Evolutionary conservation across 2,888 invertebrate genomes (phyloP).

Genomic region (Phaedon cochleariae): DNA sequence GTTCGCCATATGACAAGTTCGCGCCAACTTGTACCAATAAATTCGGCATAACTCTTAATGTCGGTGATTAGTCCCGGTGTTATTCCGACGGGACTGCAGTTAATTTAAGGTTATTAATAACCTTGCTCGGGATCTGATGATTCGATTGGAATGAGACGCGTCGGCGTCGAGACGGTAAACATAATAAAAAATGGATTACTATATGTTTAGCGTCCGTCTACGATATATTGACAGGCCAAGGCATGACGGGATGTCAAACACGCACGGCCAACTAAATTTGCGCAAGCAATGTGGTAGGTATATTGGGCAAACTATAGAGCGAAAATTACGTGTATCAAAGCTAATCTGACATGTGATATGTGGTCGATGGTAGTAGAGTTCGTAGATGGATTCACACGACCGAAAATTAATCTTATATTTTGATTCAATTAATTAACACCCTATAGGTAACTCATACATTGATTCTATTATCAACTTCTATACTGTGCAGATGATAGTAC

Average conservation of each 20-base stretch:
- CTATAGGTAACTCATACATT: no score
- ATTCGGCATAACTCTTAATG: slow-evolving; percentile 45
- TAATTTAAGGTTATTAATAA: slow-evolving; percentile 34
- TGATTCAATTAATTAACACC: no score
- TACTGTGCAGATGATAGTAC: no score
- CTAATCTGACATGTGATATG: not conserved
- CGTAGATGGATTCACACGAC: no score
- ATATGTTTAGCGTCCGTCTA: not conserved
- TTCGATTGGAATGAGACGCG: not conserved
- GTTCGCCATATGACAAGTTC: slow-evolving; percentile 46
- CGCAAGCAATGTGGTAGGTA: not conserved
- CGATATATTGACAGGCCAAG: not conserved
- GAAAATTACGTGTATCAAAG: not conserved
- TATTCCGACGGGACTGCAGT: slow-evolving; percentile 28
- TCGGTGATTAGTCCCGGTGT: slow-evolving; percentile 40
- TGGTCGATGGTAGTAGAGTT: not conserved
- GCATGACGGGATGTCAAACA: not conserved
- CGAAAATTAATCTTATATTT: no score
- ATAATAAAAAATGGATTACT: slow-evolving; percentile 4
- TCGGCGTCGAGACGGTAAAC: not conserved
- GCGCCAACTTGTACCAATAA: slow-evolving; percentile 39
- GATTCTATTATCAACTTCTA: no score
- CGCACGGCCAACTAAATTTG: not conserved
- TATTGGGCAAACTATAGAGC: not conserved
- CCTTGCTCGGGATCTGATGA: not conserved